Conservation (phyloP, 2,113 vertebrate species). For the Neopipo cinnamomea region DNA sequence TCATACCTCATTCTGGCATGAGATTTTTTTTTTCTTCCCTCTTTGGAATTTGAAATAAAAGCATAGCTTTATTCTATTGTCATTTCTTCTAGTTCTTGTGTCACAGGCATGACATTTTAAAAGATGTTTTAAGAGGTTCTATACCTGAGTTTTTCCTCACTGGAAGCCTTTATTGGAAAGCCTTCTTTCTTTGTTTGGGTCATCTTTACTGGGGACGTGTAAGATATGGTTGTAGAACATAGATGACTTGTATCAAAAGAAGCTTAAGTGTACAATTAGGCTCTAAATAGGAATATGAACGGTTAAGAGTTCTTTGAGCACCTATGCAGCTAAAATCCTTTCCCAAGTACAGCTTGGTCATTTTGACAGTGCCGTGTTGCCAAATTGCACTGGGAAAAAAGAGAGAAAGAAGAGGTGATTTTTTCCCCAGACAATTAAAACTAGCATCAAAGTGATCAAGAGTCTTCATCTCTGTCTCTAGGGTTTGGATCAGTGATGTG, state of each 20-base stretch:
- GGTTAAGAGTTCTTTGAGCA: neutral
- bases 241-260: neutral
- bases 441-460: neutral
- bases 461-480: neutral
- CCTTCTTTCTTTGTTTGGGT: neutral
- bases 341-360: neutral
- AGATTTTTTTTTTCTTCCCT: fast-evolving
- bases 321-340: neutral
- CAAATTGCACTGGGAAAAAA: neutral
- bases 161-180: neutral
- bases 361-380: neutral
- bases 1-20: slow-evolving; percentile 52
- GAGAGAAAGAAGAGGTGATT: neutral
- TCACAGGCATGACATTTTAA: neutral
- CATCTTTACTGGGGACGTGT: neutral
- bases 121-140: neutral
- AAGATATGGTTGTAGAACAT: neutral
- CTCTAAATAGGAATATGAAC: neutral
- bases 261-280: neutral
- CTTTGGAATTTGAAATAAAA: slow-evolving; percentile 5
- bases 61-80: neutral
- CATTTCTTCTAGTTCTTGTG: neutral
- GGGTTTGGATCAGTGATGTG: neutral
- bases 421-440: neutral
- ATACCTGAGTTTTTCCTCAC: neutral